Base-by-base conservation (phyloP, 2,888 invertebrate species). In the Tupiocoris notatus region DNA sequence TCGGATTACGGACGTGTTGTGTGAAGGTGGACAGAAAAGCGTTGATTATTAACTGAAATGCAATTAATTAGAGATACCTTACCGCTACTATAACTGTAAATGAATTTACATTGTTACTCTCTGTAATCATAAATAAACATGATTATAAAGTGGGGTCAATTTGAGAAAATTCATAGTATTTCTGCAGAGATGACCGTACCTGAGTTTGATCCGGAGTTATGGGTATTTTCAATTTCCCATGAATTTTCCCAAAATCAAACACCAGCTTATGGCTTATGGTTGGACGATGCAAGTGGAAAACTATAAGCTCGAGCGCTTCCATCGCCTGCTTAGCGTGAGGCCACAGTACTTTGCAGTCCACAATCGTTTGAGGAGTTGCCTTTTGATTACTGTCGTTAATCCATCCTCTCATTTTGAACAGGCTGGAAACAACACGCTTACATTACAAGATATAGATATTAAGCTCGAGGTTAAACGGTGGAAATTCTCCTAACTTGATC, bases 281-380 rank as follows among this genome's bases (percentile, higher is more conserved):
- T 20, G 73, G 73, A 1, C 1, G 23, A 62, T 63, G 61, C 16
- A 73, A 57, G 16, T 61, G 25, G 21, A 73, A 20, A 9, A 73
- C 63, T 2, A 62, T 62, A 1, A 7, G 17, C 39, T 73, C 73
- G 16, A 73, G 2, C 0, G 73, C 17, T 24, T 62, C n/a, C 73
- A 73, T 73, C 20, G 63, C 62, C 6, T 73, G 62, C 7, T 73
- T 73, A 54, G 73, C 73, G 63, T 73, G 73, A 20, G 73, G 73
- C 73, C 73, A 73, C 7, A 73, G 57, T 7, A 73, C 20, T 1
- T 22, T 56, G 62, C 73, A 73, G 1, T 63, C 9, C 73, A 73
- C 62, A 1, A 73, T 62, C 54, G 21, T 22, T 21, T 73, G 62
- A 1, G 73, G 73, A 0, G 73, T 73, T 1, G 73, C 73, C 20